Conservation (phyloP, 2,113 vertebrate genomes). For the Sigmodon hispidus region DNA sequence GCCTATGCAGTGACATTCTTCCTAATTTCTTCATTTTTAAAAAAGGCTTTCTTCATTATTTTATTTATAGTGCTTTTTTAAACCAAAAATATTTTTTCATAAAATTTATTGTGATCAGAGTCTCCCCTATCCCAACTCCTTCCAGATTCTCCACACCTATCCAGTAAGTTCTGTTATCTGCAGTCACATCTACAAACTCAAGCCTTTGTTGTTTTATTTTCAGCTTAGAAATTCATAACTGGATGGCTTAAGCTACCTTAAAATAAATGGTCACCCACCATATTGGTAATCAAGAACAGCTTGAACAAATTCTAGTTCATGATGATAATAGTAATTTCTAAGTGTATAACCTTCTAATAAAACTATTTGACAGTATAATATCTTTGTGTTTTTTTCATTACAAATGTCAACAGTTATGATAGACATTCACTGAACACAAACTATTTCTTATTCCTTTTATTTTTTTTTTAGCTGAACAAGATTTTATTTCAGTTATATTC, state of each 20-base stretch:
- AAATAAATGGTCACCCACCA: background rate
- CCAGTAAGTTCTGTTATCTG: background rate
- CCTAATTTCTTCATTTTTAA: background rate
- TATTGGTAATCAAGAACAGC: conserved; percentile 5
- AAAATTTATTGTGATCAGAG: background rate
- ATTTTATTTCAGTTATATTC: conserved; percentile 33
- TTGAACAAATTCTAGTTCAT: background rate
- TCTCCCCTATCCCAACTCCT: background rate
- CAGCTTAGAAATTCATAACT: conserved; percentile 16
- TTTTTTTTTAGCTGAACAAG: conserved; percentile 38
- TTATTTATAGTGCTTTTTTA: background rate
- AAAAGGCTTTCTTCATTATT: background rate
- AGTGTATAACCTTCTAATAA: conserved; percentile 47
- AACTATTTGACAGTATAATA: conserved; percentile 39
- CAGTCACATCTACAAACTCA: background rate
- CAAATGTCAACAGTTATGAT: conserved; percentile 25
- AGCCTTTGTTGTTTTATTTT: background rate
- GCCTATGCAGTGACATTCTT: background rate
- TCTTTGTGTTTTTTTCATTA: conserved; percentile 39
- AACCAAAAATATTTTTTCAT: background rate
- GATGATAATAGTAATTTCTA: conserved; percentile 42
- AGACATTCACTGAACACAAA: conserved; percentile 45
- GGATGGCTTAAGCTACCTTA: background rate
- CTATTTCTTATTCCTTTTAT: conserved; percentile 8
- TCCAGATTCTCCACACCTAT: background rate